Evolutionary conservation across 1,140 invertebrate genomes (phyloP).

Genomic region (Sitophilus oryzae): DNA sequence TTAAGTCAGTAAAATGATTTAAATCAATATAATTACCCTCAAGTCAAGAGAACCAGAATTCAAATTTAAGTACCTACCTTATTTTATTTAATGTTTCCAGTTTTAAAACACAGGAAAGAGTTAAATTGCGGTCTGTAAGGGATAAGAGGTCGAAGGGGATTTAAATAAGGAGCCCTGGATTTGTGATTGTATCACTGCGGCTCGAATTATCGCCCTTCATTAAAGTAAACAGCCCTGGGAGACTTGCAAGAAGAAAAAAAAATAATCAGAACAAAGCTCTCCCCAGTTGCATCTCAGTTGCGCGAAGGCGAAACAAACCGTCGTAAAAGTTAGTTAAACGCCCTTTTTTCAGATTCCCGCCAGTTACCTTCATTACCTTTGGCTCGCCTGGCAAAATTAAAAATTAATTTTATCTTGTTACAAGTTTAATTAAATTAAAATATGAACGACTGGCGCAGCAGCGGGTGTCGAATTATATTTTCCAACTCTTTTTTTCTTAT

Average conservation of each 20-base stretch:
- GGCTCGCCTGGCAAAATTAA: conserved; percentile 36
- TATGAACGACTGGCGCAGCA: conserved; percentile 36
- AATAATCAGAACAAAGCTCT: conserved; percentile 40
- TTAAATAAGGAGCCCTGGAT: conserved; percentile 17
- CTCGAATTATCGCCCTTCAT: conserved; percentile 31
- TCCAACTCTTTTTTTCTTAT: conserved; percentile 18
- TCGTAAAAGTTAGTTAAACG: conserved; percentile 34
- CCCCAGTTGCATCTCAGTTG: conserved; percentile 31
- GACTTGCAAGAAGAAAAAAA: conserved; percentile 39
- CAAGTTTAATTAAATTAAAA: conserved; percentile 41
- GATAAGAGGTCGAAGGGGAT: conserved; percentile 1
- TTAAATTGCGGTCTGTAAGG: no score
- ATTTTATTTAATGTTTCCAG: no score
- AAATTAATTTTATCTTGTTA: conserved; percentile 42
- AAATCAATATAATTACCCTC: no score
- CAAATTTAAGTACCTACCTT: no score
- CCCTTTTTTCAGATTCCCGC: conserved; percentile 35
- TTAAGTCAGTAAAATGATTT: no score
- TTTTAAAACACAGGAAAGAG: no score
- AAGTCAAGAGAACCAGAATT: no score
- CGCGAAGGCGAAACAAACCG: conserved; percentile 33
- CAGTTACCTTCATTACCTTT: conserved; percentile 36
- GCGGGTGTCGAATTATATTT: conserved; percentile 34
- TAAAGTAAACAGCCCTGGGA: conserved; percentile 38
- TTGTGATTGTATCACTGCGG: conserved; percentile 23